Base-by-base conservation (phyloP, 2,888 invertebrate genomes). In the Sinodicranocentrus sp. region DNA sequence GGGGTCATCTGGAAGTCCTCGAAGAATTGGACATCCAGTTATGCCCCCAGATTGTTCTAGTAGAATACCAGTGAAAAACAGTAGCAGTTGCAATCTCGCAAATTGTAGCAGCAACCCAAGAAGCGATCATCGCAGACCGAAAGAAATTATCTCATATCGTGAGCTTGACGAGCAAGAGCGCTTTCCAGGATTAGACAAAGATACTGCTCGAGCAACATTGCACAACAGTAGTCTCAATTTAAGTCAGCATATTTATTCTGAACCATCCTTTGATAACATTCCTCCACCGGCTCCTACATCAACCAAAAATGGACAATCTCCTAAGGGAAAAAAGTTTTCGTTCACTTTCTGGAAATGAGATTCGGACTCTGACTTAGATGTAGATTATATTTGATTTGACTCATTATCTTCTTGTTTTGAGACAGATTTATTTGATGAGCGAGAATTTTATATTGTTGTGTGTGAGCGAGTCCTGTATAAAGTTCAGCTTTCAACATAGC, bases 131-230 rank as follows among this genome's bases (percentile, higher is more conserved):
- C 76, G 76, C 71, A 48, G 68, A 57, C 78, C 59, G n/a, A 73
- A 84, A 54, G 84, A 84, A 75, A 77, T 73, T 39, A 77, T 79
- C 68, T 82, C 88, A 21, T 93, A 92, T 88, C 91, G 92, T 72
- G 93, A 93, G 87, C 89, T 92, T 67, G 91, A 92, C 23, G 92
- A 92, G 54, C 91, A 91, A 87, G 92, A 92, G 84, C 90, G 93
- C 88, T 92, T 92, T 88, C 92, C 92, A 2, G 92, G 92, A 1
- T 89, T 92, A 59, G 92, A 92, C 88, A 91, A 92, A 15, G 92
- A 93, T 39, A 90, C 90, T 2, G 91, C 91, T 57, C 88, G 90
- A 25, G 88, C 90, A 21, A 88, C 88, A 19, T 88, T 88, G 17
- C 88, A 89, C 75, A 86, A 85, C 61, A 89, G 89, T 71, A 87